Base-by-base conservation (phyloP, 37 sponge, comb jelly and placozoan genomes). In the Aphrocallistes beatrix region DNA sequence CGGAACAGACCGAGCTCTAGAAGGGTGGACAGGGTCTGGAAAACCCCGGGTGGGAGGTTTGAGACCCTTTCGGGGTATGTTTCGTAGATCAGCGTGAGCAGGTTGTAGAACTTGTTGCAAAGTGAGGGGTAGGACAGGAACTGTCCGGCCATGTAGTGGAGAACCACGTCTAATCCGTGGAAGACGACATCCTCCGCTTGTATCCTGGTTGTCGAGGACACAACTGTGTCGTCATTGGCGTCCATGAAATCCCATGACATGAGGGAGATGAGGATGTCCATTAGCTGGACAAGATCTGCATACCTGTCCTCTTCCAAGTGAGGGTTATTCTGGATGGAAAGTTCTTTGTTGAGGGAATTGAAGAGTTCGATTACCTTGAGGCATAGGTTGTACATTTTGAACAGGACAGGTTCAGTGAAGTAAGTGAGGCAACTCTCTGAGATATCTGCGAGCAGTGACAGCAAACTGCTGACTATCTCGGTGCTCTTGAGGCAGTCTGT, bases 231-330 rank as follows among this genome's bases (percentile, higher is more conserved):
- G 6, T 60, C 75, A 30, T 30, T 60, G 3, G n/a, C 28, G 8
- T 60, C 75, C n/a, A 60, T 30, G 34, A 60, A 60, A 60, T 60
- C 75, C 75, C 75, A 60, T 1, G 75, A 60, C 75, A 60, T 60
- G 10, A 60, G 75, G 3, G 75, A 60, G 25, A 60, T 60, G 1
- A 60, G 34, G 34, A 60, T 60, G 75, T 60, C 75, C 75, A 60
- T 60, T 32, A 60, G 75, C n/a, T 60, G 75, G 10, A 60, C 75
- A 19, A 60, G 34, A 60, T 60, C 75, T 3, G 75, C 75, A 13
- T 60, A 60, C 75, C 75, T 60, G 8, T 60, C 75, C 75, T 60
- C 75, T 30, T 60, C 75, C 1, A 60, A 30, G 3, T 60, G 75
- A 28, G 75, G 75, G 34, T 60, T 19, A 30, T 28, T 60, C 21